Evolutionary conservation across 2,797 vertebrate genomes (phyloP).

Genomic region (Todus mexicanus): DNA sequence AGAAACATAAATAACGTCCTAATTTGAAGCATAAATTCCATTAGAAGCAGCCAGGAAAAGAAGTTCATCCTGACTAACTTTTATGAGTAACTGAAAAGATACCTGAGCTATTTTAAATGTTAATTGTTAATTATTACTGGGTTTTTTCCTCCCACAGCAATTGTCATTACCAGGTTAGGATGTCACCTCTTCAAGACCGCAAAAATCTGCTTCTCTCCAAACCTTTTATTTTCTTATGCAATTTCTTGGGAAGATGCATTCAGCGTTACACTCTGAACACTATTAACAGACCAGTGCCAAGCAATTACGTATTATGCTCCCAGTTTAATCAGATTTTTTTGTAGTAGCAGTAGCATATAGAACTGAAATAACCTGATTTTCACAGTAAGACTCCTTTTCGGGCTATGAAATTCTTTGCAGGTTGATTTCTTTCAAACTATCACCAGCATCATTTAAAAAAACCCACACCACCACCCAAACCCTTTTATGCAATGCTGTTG

Average conservation of each 20-base stretch:
- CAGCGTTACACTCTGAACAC: neutral
- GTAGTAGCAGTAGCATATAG: neutral
- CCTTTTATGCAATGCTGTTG: neutral
- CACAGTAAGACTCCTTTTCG: neutral
- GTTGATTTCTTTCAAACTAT: neutral
- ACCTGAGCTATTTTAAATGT: neutral
- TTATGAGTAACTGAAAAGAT: neutral
- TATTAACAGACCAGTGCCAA: neutral
- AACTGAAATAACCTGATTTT: slow-evolving; percentile 1
- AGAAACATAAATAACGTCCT: neutral
- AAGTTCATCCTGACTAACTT: neutral
- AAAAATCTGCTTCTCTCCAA: neutral
- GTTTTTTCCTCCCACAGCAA: neutral
- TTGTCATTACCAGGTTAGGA: neutral
- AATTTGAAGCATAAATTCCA: neutral
- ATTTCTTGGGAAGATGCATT: neutral
- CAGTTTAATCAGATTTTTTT: neutral
- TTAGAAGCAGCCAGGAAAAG: neutral
- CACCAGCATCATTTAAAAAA: neutral
- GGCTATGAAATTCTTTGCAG: neutral
- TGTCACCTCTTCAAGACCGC: neutral
- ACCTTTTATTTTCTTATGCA: neutral
- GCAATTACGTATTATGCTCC: neutral
- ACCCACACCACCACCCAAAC: neutral
- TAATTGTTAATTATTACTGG: neutral